Evolutionary conservation across 2,113 vertebrate genomes (phyloP), one percentile per base, ranked within the genome.

Genomic region (Theristicus caerulescens): DNA sequence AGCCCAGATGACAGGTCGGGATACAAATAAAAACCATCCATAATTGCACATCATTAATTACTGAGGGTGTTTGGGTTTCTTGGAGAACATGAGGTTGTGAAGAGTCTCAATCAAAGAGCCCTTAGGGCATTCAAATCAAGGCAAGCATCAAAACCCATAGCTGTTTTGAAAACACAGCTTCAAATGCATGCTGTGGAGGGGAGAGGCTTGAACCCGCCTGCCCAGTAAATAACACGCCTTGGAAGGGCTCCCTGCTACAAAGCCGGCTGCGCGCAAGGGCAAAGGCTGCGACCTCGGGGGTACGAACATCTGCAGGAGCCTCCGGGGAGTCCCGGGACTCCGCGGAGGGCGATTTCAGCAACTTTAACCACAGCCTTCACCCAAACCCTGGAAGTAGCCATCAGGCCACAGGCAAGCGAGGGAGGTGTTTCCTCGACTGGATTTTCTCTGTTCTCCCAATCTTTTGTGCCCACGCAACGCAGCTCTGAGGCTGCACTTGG

Each of bases 121-220:
- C 78, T 90, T 7, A 27, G 82, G 94, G 85, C 90, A 66, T 36
- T 73, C 85, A 47, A 88, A 96, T 71, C 55, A 51, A 82, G 92
- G 92, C 51, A 31, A 72, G 89, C 93, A 93, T 79, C 95, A 79
- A 91, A 84, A 18, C 93, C 86, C 90, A 4, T 32, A 9, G 47
- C 66, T 96, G 78, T 69, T 91, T 55, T 93, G 88, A 19, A 95
- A 87, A 96, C 72, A 64, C 64, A 13, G 65, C 93, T 78, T n/a
- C 71, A 89, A 73, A 82, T 16, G 24, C 34, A 3, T 0, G 16
- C 9, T 7, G 59, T 1, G 32, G 46, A 29, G 21, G 76, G 86
- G 71, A 44, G 40, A 71, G 72, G 89, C 74, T 86, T 25, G 21
- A 27, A 58, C 19, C 40, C 7, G 9, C 58, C 62, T 54, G 88